phyloP scores from a whole-genome alignment of 2,797 vertebrate genomes.

The Buceros bicornis region DNA sequence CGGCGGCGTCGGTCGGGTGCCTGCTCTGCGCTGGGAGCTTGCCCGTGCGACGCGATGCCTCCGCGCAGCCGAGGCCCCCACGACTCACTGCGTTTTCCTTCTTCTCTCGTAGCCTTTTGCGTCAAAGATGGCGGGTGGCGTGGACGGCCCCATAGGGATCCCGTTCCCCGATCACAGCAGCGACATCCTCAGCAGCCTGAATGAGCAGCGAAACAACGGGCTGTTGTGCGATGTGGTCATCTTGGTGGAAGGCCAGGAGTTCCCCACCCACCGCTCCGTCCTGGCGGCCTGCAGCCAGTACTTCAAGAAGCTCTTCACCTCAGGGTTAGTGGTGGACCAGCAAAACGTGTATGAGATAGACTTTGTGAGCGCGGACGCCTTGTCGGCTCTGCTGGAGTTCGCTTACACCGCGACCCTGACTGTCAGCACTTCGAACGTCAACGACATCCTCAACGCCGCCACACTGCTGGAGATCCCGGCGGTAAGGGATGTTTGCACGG shows the following conservation, averaged over 20 bases:
- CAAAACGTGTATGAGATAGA: conserved; percentile 96
- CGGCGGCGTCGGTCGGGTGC: fast-evolving
- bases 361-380: conserved; percentile 92
- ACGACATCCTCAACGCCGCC: conserved; percentile 93
- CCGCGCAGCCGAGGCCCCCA: fast-evolving
- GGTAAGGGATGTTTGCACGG: conserved; percentile 94
- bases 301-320: conserved; percentile 99
- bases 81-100: not conserved
- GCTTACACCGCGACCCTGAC: conserved; percentile 98
- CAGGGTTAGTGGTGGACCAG: conserved; percentile 92
- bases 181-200: conserved; percentile 94
- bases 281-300: conserved; percentile 97
- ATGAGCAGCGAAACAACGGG: conserved; percentile 94
- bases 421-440: conserved; percentile 92
- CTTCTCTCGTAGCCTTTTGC: conserved; percentile 69
- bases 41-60: fast-evolving
- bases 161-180: conserved; percentile 98
- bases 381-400: conserved; percentile 95
- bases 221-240: conserved; percentile 95
- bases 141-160: conserved; percentile 97
- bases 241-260: conserved; percentile 92
- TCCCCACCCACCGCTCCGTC: conserved; percentile 97
- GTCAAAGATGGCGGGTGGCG: conserved; percentile 83
- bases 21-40: not conserved
- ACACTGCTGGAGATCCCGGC: conserved; percentile 93